Evolutionary conservation across 1,140 invertebrate species (phyloP).

Genomic region (Myzus persicae): DNA sequence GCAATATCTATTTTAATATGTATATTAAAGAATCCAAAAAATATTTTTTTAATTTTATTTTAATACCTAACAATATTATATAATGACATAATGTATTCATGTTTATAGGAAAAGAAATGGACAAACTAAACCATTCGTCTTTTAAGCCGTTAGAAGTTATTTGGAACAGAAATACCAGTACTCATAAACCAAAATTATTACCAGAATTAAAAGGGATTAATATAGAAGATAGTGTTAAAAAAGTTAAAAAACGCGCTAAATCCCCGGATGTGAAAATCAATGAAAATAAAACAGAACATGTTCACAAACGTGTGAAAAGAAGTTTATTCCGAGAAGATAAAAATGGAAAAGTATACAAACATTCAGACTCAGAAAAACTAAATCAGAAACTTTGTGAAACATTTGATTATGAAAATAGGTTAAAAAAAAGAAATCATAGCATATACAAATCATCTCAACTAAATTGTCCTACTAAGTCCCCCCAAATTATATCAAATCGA

Average conservation of each 20-base stretch:
- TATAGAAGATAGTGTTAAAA: background rate
- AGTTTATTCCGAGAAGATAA: constrained; percentile 25
- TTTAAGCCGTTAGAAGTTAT: constrained; percentile 14
- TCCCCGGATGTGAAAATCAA: background rate
- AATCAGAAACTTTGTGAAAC: background rate
- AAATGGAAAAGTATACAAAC: background rate
- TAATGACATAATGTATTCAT: background rate
- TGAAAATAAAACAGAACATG: background rate
- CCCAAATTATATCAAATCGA: background rate
- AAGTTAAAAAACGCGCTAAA: constrained; percentile 8
- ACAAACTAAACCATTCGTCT: background rate
- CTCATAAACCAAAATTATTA: background rate
- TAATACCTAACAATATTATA: background rate
- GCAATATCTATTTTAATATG: background rate
- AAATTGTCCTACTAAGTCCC: background rate
- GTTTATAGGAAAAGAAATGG: constrained; percentile 1
- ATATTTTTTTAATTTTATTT: background rate
- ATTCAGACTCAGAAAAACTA: background rate
- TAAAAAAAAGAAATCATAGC: background rate
- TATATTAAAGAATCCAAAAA: background rate
- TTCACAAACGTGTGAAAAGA: constrained; percentile 4
- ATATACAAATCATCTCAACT: background rate
- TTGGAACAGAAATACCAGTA: constrained; percentile 31
- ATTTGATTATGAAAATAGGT: background rate
- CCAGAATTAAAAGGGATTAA: constrained; percentile 27